These are phyloP conservation scores for Eurois occulta DNA, from an alignment of 2,888 invertebrate species.

Conservation along the genomic window DNA sequence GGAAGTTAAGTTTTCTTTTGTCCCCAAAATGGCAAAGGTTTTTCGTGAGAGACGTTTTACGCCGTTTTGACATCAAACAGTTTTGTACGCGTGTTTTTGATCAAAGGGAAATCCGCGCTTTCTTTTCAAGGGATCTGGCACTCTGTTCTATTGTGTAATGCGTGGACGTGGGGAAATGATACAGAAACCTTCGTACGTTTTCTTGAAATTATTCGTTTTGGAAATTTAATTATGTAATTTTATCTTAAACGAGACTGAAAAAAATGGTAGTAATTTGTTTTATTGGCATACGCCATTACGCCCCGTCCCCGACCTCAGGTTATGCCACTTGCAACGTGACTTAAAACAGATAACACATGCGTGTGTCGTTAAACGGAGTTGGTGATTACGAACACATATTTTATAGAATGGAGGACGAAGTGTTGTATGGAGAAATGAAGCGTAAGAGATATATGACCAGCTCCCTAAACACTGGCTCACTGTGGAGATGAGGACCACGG, in stretches of 20 bases:
- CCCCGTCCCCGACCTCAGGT: neutral
- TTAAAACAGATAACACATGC: neutral
- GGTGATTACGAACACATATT: too few species aligned
- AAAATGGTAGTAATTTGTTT: neutral
- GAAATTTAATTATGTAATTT: neutral
- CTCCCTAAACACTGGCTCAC: too few species aligned
- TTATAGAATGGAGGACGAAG: too few species aligned
- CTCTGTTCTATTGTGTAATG: slow-evolving; percentile 25
- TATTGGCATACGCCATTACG: neutral
- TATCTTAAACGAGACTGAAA: neutral
- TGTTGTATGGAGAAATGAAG: too few species aligned
- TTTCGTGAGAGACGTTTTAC: slow-evolving; percentile 38
- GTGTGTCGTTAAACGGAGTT: too few species aligned
- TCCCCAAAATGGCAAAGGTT: slow-evolving; percentile 35
- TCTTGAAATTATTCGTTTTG: slow-evolving; percentile 7
- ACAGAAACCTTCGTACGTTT: slow-evolving; percentile 1
- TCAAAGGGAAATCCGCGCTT: slow-evolving; percentile 57
- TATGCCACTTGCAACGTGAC: neutral
- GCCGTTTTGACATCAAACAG: slow-evolving; percentile 61
- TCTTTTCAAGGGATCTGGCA: slow-evolving; percentile 26
- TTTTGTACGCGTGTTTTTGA: slow-evolving; percentile 40
- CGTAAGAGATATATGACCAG: too few species aligned
- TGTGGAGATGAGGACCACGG: too few species aligned
- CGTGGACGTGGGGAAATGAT: slow-evolving; percentile 20
- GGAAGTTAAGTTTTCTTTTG: slow-evolving; percentile 57